phyloP scores from a whole-genome alignment of 2,113 vertebrate species.

The Python bivittatus region DNA sequence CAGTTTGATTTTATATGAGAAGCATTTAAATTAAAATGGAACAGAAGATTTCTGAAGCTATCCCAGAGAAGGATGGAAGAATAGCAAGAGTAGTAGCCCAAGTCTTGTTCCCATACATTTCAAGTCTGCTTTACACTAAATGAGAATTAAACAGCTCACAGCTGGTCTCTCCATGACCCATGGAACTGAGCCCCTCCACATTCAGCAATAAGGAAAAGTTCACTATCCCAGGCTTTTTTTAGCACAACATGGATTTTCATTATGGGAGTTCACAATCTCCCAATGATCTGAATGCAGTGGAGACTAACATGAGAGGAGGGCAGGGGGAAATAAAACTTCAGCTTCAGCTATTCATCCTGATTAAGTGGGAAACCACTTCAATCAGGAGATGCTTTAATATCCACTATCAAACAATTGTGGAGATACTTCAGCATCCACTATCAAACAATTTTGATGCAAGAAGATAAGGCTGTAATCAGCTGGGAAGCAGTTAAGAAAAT shows the following conservation, averaged over 20 bases:
- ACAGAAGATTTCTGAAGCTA: not conserved
- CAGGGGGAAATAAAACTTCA: not conserved
- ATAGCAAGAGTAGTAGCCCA: not conserved
- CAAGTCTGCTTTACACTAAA: not conserved
- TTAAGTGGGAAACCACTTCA: not conserved
- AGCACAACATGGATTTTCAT: not conserved
- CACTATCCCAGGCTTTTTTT: not conserved
- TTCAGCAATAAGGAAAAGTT: not conserved
- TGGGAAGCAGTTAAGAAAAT: too few species aligned
- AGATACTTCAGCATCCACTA: not conserved
- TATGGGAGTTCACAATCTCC: not conserved
- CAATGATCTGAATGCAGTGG: not conserved
- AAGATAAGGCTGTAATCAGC: too few species aligned
- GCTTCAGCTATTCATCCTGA: not conserved
- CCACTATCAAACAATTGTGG: not conserved
- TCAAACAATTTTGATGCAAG: not conserved
- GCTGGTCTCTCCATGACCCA: not conserved
- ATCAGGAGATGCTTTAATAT: not conserved
- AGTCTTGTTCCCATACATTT: not conserved
- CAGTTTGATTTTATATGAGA: not conserved
- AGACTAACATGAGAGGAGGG: not conserved
- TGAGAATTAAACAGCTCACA: not conserved
- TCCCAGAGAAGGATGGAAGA: not conserved
- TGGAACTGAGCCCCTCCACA: not conserved
- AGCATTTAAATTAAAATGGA: not conserved